These are phyloP conservation scores for Argyresthia albistria DNA, from an alignment of 2,888 invertebrate genomes.

Conservation along the genomic window DNA sequence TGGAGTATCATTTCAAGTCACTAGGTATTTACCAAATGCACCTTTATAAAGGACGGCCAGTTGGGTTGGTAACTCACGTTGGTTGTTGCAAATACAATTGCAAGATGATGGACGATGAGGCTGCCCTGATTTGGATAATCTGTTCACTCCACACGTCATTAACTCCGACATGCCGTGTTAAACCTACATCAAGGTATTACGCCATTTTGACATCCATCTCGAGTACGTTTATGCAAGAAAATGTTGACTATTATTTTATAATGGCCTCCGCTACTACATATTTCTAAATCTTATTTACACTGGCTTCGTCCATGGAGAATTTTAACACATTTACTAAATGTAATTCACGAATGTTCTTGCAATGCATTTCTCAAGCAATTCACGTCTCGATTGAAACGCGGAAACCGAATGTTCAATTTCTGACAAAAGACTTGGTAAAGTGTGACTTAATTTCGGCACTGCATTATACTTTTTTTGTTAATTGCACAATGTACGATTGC, in stretches of 20 bases:
- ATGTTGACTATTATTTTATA: neutral
- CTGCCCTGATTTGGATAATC: slow-evolving; percentile 19
- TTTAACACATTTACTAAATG: neutral
- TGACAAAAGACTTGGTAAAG: slow-evolving; percentile 36
- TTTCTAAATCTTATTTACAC: slow-evolving; percentile 5
- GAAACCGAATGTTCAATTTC: slow-evolving; percentile 22
- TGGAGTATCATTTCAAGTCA: too few species aligned
- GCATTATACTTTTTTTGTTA: slow-evolving; percentile 32
- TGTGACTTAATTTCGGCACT: slow-evolving; percentile 41
- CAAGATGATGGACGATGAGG: slow-evolving; percentile 3
- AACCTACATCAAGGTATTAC: slow-evolving; percentile 31
- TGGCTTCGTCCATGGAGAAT: too few species aligned
- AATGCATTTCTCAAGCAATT: neutral
- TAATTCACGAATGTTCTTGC: neutral
- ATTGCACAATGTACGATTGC: slow-evolving; percentile 34
- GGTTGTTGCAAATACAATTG: neutral
- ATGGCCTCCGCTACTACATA: neutral
- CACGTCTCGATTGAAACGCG: slow-evolving; percentile 3
- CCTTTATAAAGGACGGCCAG: too few species aligned
- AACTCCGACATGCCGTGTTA: slow-evolving; percentile 32
- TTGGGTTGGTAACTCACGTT: neutral
- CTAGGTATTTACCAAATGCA: too few species aligned
- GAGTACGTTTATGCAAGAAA: slow-evolving; percentile 2
- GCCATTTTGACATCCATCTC: slow-evolving; percentile 19
- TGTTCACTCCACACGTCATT: slow-evolving; percentile 25